Base-by-base conservation (phyloP, 2,888 invertebrate species). In the Apotomis capreana region DNA sequence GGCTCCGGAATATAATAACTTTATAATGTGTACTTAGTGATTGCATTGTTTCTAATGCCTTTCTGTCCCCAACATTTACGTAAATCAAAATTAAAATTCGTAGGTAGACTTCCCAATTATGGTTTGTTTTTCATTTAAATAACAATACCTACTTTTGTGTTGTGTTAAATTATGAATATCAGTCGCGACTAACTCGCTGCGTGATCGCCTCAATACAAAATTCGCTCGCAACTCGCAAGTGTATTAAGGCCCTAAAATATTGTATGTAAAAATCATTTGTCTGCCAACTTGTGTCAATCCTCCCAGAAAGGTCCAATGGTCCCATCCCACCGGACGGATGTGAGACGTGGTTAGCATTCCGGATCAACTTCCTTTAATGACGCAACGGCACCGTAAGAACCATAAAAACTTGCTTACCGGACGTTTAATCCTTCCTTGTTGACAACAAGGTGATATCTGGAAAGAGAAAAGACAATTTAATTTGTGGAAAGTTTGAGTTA, bases 281-380 rank as follows among this genome's bases (percentile, higher is more conserved):
- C 55, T 55, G n/a, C 2, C 26, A 37, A 58, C 58, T 26, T 65
- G 55, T 36, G 12, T n/a, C 10, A 57, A 51, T 37, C 36, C 54
- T 51, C 40, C 37, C 15, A 57, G 26, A 52, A 36, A 13, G 36
- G 49, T 12, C n/a, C 37, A 9, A 68, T 26, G 26, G 2, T 26
- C 26, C 26, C 2, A 26, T 26, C 26, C 26, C 26, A 77, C 81
- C 81, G 82, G 82, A 82, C 82, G 87, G 83, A 83, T 78, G 80
- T 70, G 68, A 12, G 71, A 83, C 87, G 85, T 85, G 88, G 79
- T 73, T 74, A 57, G 79, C 80, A 81, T 84, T 79, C 77, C 74
- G 75, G 69, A 51, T 68, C 73, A 63, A 77, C 60, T 68, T 63
- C 64, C 70, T 69, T 58, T 64, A 59, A 59, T 69, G 59, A 74